Evolutionary conservation across 2,113 vertebrate species (phyloP).

Genomic region (Mystacornis crossleyi): DNA sequence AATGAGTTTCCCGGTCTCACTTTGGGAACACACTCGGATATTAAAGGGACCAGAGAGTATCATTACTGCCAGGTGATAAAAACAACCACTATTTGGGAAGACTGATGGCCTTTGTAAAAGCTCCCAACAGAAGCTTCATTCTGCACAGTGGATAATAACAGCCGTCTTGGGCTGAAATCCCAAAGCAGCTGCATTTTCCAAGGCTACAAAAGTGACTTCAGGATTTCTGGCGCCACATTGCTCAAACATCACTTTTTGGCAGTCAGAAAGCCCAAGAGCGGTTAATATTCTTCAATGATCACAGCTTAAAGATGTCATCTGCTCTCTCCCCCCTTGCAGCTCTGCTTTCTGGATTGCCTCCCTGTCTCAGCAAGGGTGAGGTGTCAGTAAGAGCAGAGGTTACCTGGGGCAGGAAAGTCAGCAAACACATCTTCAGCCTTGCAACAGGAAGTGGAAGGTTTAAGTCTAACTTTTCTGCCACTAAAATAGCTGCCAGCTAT

Average conservation of each 20-base stretch:
- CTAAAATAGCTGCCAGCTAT: neutral
- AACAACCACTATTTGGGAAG: constrained; percentile 40
- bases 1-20: neutral
- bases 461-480: neutral
- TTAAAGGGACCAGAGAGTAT: constrained; percentile 51
- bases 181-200: constrained; percentile 56
- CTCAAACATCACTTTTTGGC: neutral
- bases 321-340: neutral
- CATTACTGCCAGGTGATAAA: constrained; percentile 5
- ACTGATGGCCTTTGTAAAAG: constrained; percentile 3
- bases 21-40: neutral
- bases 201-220: constrained; percentile 54
- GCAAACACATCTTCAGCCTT: neutral
- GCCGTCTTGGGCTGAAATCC: constrained; percentile 31
- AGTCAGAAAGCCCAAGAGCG: neutral
- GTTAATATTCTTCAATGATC: constrained; percentile 27
- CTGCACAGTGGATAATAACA: constrained; percentile 1
- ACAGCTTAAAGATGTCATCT: constrained; percentile 21
- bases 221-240: constrained; percentile 14
- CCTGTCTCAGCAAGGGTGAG: neutral
- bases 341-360: neutral
- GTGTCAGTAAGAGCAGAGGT: neutral
- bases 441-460: neutral
- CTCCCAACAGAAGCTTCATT: constrained; percentile 17
- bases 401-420: neutral